Percentiles rank a stretch among this genome's conserved stretches.
Conservation (phyloP, 2,113 vertebrate genomes). For the Siniperca chuatsi region DNA sequence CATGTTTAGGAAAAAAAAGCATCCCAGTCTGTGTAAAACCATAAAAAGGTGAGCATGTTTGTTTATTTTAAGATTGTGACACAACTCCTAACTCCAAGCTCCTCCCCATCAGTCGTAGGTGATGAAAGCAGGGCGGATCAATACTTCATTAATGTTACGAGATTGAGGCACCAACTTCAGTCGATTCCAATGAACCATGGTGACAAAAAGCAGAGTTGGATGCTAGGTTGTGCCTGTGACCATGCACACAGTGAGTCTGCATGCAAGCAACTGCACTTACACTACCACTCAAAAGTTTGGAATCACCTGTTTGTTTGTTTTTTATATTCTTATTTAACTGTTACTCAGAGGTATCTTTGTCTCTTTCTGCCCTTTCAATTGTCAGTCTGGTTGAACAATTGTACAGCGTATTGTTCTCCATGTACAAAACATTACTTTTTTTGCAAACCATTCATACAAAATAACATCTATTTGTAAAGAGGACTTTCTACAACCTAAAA, state of each 20-base stretch:
- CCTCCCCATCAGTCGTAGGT: slow-evolving; percentile 47
- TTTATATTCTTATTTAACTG: too few species aligned
- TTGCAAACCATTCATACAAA: too few species aligned
- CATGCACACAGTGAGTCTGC: neutral
- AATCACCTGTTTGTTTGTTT: too few species aligned
- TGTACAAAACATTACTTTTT: too few species aligned
- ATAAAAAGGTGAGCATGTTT: neutral
- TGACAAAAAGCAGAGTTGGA: slow-evolving; percentile 23
- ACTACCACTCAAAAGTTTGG: too few species aligned
- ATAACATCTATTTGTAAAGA: too few species aligned
- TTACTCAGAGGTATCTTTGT: too few species aligned
- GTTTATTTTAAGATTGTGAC: slow-evolving; percentile 10
- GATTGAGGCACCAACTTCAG: slow-evolving; percentile 47
- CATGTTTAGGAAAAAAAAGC: neutral
- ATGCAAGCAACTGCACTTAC: neutral
- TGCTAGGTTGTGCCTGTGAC: neutral
- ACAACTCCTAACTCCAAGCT: slow-evolving; percentile 31
- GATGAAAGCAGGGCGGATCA: slow-evolving; percentile 49
- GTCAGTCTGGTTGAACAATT: too few species aligned
- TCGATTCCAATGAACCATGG: slow-evolving; percentile 61
- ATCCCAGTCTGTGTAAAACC: neutral
- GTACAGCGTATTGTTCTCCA: too few species aligned
- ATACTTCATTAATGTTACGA: slow-evolving; percentile 77
- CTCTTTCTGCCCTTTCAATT: too few species aligned
- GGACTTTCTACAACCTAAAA: too few species aligned